Conservation (phyloP, 2,113 vertebrate genomes). For the Charina bottae region DNA sequence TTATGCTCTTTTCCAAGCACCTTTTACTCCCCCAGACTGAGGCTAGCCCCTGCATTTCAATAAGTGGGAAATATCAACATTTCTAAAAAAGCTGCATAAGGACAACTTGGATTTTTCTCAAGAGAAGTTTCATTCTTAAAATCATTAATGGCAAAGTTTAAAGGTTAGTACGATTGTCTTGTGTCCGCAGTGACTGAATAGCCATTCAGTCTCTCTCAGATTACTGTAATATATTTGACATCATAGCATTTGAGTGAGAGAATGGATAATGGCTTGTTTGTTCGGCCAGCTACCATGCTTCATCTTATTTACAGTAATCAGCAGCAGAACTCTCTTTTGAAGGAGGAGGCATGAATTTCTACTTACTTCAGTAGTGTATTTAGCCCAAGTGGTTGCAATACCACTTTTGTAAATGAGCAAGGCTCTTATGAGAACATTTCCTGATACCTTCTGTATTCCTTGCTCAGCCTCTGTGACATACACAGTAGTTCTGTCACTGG, state of each 20-base stretch:
- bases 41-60: neutral
- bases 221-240: neutral
- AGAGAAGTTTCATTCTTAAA: neutral
- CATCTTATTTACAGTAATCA: neutral
- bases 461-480: neutral
- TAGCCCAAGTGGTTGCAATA: neutral
- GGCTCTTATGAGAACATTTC: neutral
- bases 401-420: neutral
- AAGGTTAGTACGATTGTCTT: neutral
- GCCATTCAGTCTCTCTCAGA: neutral
- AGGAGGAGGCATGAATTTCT: neutral
- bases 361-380: neutral
- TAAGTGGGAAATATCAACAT: neutral
- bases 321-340: neutral
- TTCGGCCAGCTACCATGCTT: neutral
- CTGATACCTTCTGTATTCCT: neutral
- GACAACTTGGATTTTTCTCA: neutral
- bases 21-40: neutral
- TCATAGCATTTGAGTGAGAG: neutral
- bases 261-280: neutral
- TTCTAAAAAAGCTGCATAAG: neutral
- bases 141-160: neutral
- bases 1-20: neutral
- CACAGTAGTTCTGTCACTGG: neutral
- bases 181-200: neutral